These are phyloP conservation scores for Vanessa atalanta DNA, from an alignment of 1,140 invertebrate genomes.

Conservation along the genomic window DNA sequence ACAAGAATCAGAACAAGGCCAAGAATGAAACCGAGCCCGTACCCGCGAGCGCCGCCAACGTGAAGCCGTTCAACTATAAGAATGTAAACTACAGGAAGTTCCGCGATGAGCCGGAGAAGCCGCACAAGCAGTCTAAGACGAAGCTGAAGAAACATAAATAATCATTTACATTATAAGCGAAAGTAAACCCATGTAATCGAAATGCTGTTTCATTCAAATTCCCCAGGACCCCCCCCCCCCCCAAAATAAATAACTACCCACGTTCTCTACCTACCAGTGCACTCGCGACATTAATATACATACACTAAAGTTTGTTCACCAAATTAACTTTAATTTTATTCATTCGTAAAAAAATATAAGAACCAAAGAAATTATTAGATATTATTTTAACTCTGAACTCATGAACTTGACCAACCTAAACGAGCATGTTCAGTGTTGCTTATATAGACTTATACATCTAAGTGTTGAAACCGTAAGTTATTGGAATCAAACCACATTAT, in stretches of 20 bases:
- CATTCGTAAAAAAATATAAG: too few species aligned
- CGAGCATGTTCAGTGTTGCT: too few species aligned
- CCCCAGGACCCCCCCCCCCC: too few species aligned
- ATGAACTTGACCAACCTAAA: too few species aligned
- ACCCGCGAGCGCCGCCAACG: not conserved
- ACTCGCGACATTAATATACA: too few species aligned
- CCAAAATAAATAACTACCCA: not conserved
- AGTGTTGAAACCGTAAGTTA: not conserved
- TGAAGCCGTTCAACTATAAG: conserved; percentile 53
- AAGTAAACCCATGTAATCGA: conserved; percentile 19
- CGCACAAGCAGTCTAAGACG: conserved; percentile 48
- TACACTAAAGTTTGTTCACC: too few species aligned
- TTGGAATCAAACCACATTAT: not conserved
- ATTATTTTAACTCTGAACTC: too few species aligned
- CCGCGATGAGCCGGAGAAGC: conserved; percentile 46
- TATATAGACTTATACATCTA: too few species aligned
- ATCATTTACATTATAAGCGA: conserved; percentile 16
- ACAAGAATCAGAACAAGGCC: conserved; percentile 31
- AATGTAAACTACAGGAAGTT: conserved; percentile 60
- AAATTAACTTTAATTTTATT: too few species aligned
- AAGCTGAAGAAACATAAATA: conserved; percentile 59
- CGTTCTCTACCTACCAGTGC: not conserved
- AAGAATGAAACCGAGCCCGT: conserved; percentile 39
- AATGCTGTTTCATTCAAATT: not conserved
- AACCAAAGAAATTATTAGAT: too few species aligned